Base-by-base conservation (phyloP, 2,888 invertebrate genomes). In the Stictocephala bisonia region DNA sequence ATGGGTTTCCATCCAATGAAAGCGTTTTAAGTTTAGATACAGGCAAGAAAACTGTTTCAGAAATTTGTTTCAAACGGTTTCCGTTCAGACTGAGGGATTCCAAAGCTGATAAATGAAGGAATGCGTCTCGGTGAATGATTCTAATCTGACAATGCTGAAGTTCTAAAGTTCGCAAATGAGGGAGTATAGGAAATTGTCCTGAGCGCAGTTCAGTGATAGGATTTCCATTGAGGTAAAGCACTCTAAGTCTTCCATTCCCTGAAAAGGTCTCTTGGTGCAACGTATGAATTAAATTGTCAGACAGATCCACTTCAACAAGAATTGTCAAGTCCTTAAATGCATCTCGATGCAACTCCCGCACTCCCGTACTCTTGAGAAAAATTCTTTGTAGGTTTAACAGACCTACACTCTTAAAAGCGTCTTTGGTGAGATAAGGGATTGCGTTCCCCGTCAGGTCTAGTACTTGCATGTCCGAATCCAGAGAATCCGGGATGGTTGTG, bases 261-360 rank as follows among this genome's bases (percentile, higher is more conserved):
- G 89, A 87, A 82, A 95, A 95, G 58, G 95, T 94, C 76, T 91
- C 90, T 77, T 90, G 90, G 77, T 94, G 91, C 69, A 95, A 83
- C 81, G 86, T 87, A 73, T 88, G 88, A 74, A 95, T 88, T 80
- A 90, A 88, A 86, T 96, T 96, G 82, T 94, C 91, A 60, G 92
- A 93, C 80, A 96, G 86, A 85, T 96, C 95, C 74, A 96, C 90
- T 86, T 96, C 95, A 26, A 95, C 89, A 51, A 96, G 86, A 78
- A 95, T 95, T 76, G 90, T 91, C 80, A 96, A 87, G 82, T 94
- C 93, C 80, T 90, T 87, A 84, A 96, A 96, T n/a, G 95, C 93
- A 81, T 95, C 93, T 71, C 89, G 88, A 84, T 95, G 91, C 76
- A 96, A 88, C 73, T 91, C 90, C 74, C 90, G 87, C 20, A 96